These are phyloP conservation scores for Xanthia icteritia DNA, from an alignment of 2,888 invertebrate genomes.

Conservation along the genomic window DNA sequence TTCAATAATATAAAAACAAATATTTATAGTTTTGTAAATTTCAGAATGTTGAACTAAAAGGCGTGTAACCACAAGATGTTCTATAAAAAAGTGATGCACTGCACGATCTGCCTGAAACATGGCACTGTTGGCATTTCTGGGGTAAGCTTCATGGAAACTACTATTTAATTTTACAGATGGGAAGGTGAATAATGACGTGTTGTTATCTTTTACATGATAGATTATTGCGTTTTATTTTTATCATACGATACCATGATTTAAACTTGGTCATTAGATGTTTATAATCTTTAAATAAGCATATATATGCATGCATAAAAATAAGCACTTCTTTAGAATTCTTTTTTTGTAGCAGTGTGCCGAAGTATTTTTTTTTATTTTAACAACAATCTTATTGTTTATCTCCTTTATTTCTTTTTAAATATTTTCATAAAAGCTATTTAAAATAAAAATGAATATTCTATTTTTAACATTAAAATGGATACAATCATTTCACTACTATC, in stretches of 20 bases:
- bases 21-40: conserved; percentile 63
- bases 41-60: conserved; percentile 82
- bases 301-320: too few species aligned
- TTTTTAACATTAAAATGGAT: too few species aligned
- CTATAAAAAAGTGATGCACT: conserved; percentile 84
- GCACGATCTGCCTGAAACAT: conserved; percentile 82
- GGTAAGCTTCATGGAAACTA: conserved; percentile 73
- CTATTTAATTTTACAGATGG: conserved; percentile 18
- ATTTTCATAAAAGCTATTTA: too few species aligned
- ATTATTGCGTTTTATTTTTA: conserved; percentile 40
- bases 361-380: not conserved
- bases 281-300: too few species aligned
- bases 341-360: not conserved
- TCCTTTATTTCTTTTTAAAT: too few species aligned
- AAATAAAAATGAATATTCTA: not conserved
- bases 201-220: conserved; percentile 26
- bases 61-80: conserved; percentile 77
- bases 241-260: conserved; percentile 1
- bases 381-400: not conserved
- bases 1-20: not conserved
- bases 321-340: not conserved
- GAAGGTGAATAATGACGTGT: conserved; percentile 1
- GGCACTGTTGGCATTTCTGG: conserved; percentile 77
- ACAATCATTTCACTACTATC: not conserved
- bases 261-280: not conserved